These are phyloP conservation scores for Morinoia aosen DNA, from an alignment of 2,888 invertebrate species.

Conservation along the genomic window DNA sequence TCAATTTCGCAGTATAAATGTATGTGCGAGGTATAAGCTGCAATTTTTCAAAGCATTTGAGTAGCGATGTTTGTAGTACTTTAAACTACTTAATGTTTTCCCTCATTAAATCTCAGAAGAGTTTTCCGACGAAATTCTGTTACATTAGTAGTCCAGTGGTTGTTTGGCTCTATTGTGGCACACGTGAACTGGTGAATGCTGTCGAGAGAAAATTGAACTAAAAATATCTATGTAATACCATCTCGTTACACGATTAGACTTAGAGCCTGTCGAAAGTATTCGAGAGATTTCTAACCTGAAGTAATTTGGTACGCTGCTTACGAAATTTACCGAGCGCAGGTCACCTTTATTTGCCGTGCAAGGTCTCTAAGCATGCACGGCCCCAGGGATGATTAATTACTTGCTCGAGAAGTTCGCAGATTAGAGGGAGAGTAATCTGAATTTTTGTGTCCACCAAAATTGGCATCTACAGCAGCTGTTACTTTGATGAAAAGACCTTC, in stretches of 20 bases:
- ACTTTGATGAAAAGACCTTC: not conserved
- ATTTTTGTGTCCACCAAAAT: not conserved
- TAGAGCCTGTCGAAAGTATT: not conserved
- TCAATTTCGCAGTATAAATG: too few relatives aligned
- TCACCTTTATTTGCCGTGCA: not conserved
- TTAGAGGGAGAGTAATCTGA: constrained; percentile 3
- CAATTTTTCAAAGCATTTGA: too few relatives aligned
- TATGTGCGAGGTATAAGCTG: too few relatives aligned
- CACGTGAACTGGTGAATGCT: too few relatives aligned
- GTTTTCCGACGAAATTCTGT: too few relatives aligned
- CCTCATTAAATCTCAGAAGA: too few relatives aligned
- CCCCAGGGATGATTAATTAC: not conserved
- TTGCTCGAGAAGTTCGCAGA: constrained; percentile 10
- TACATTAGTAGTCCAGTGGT: too few relatives aligned
- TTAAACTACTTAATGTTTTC: too few relatives aligned
- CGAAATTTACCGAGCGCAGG: not conserved
- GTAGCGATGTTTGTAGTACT: too few relatives aligned
- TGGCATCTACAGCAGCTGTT: constrained; percentile 10
- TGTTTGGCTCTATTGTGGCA: too few relatives aligned
- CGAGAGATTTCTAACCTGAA: not conserved
- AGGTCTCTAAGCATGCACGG: not conserved
- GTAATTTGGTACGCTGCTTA: not conserved
- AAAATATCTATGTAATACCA: too few relatives aligned
- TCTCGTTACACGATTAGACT: not conserved
- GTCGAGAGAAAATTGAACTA: too few relatives aligned